Conservation (phyloP, 2,888 invertebrate genomes). For the Drosophila barbarae region DNA sequence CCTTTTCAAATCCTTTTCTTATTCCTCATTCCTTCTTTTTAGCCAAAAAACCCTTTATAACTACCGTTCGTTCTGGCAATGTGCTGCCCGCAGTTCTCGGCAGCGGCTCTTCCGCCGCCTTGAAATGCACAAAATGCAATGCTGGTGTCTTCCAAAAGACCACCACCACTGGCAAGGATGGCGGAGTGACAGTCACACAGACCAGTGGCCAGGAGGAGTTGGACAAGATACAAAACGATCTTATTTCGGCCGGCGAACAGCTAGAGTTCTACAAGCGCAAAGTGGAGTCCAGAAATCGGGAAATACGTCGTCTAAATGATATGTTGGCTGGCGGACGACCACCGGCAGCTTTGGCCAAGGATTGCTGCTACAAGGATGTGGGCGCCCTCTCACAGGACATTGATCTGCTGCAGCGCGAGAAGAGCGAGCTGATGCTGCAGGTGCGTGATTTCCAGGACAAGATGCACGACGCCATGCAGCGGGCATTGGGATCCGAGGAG, state of each 20-base stretch:
- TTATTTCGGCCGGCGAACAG: slow-evolving; percentile 79
- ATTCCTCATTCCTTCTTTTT: slow-evolving; percentile 1
- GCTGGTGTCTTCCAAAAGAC: slow-evolving; percentile 62
- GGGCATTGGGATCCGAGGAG: slow-evolving; percentile 87
- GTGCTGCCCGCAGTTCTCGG: slow-evolving; percentile 61
- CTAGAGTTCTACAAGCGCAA: slow-evolving; percentile 80
- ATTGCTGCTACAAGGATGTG: slow-evolving; percentile 84
- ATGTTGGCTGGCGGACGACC: slow-evolving; percentile 88
- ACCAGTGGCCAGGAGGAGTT: slow-evolving; percentile 70
- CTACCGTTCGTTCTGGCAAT: slow-evolving; percentile 77
- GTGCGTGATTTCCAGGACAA: slow-evolving; percentile 75
- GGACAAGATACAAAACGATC: slow-evolving; percentile 78
- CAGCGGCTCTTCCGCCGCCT: slow-evolving; percentile 22
- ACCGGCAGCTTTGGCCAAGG: slow-evolving; percentile 83
- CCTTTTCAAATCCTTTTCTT: background rate
- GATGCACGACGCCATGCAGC: slow-evolving; percentile 88
- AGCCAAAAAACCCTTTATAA: slow-evolving; percentile 78
- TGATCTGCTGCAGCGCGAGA: slow-evolving; percentile 83
- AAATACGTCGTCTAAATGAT: slow-evolving; percentile 85
- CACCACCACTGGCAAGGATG: slow-evolving; percentile 57
- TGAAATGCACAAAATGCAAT: slow-evolving; percentile 77
- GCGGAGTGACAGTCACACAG: slow-evolving; percentile 67
- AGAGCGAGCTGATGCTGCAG: slow-evolving; percentile 78
- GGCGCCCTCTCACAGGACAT: slow-evolving; percentile 82
- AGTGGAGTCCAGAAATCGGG: slow-evolving; percentile 82